A percentile compares a stretch with the other conserved stretches of the same genome.
Evolutionary conservation across 2,797 vertebrate species (phyloP).

Genomic region (Borostomias antarcticus): DNA sequence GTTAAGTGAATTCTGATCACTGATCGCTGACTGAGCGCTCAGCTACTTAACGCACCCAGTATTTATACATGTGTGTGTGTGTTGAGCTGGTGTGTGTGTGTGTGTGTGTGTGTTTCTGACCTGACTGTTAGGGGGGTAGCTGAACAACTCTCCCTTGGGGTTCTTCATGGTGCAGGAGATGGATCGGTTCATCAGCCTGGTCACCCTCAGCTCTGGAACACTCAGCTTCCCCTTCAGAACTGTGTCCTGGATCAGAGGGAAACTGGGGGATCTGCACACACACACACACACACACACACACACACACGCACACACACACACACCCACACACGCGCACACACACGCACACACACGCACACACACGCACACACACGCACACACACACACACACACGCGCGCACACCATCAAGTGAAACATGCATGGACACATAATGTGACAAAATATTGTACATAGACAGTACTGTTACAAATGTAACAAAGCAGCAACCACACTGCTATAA

Average conservation of each 20-base stretch:
- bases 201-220: conserved; percentile 91
- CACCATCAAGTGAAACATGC: too few species aligned
- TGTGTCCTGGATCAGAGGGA: conserved; percentile 94
- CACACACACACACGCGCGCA: neutral
- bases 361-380: neutral
- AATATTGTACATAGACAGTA: neutral
- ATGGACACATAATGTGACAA: neutral
- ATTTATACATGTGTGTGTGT: neutral
- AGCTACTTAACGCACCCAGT: too few species aligned
- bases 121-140: conserved; percentile 93
- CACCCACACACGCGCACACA: neutral
- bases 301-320: conserved; percentile 2
- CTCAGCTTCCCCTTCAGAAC: conserved; percentile 94
- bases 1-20: too few species aligned
- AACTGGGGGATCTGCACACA: conserved; percentile 90
- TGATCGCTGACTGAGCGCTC: too few species aligned
- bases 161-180: conserved; percentile 97
- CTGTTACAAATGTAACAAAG: too few species aligned
- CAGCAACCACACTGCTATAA: too few species aligned
- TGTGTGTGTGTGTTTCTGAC: conserved; percentile 59
- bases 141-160: conserved; percentile 93
- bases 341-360: neutral
- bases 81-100: neutral
- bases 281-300: conserved; percentile 11
- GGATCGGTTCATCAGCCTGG: conserved; percentile 95